phyloP scores from a whole-genome alignment of 92 coral and sea anemone species.

The Hydrozoanthus gracilis region DNA sequence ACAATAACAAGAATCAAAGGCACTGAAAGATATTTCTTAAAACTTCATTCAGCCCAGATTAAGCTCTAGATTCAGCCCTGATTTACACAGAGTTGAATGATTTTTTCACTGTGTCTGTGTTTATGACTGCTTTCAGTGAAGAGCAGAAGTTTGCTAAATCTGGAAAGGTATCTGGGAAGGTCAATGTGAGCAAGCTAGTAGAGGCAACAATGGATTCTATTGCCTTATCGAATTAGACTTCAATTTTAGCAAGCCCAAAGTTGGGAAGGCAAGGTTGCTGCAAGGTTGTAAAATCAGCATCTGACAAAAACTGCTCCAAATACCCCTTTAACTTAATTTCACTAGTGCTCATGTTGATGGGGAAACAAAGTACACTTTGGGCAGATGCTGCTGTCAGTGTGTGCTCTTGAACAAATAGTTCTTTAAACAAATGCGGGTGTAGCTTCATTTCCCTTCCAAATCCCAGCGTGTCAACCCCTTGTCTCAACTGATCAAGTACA shows the following conservation, averaged over 20 bases:
- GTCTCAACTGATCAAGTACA: constrained; percentile 63
- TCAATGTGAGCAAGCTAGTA: constrained; percentile 58
- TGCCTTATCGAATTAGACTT: constrained; percentile 60
- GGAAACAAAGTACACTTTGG: constrained; percentile 55
- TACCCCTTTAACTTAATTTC: constrained; percentile 39
- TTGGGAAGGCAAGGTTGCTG: constrained; percentile 59
- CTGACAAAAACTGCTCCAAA: constrained; percentile 42
- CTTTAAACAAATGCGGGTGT: constrained; percentile 55
- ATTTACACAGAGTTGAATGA: constrained; percentile 39
- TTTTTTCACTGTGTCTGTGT: constrained; percentile 12
- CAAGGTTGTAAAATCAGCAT: constrained; percentile 45
- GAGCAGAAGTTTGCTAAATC: background rate
- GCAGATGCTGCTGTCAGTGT: constrained; percentile 51
- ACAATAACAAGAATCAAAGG: too few species aligned
- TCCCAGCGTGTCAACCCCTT: constrained; percentile 57
- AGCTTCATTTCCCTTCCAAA: constrained; percentile 60
- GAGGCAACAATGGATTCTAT: constrained; percentile 72
- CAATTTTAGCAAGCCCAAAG: constrained; percentile 67
- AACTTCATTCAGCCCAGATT: too few species aligned
- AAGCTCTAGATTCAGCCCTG: background rate
- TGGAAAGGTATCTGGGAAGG: constrained; percentile 65
- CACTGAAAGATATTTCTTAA: too few species aligned
- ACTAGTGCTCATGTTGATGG: constrained; percentile 53
- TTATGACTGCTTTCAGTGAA: background rate
- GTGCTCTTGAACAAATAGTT: constrained; percentile 62